Evolutionary conservation across 2,113 vertebrate species (phyloP).

Genomic region (Syrrhaptes paradoxus): DNA sequence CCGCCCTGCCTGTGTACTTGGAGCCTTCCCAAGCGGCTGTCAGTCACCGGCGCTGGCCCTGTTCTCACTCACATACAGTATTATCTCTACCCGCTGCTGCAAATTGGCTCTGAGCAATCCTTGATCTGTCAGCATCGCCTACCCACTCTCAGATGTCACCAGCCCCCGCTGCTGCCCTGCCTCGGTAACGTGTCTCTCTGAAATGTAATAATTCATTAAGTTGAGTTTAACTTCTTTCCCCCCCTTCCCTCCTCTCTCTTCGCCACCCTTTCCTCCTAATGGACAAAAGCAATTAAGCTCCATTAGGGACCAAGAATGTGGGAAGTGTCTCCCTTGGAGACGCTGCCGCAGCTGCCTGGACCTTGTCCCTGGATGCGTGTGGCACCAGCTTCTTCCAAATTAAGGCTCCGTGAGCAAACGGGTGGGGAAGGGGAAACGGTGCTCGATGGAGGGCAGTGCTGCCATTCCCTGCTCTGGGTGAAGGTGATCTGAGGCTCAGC

Average conservation of each 20-base stretch:
- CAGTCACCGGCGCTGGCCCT: conserved; percentile 24
- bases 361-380: neutral
- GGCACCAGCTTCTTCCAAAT: neutral
- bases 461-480: neutral
- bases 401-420: neutral
- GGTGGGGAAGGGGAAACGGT: neutral
- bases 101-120: conserved; percentile 71
- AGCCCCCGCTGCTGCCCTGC: conserved; percentile 64
- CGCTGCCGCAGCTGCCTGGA: accelerated
- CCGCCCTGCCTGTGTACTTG: conserved; percentile 9
- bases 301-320: conserved; percentile 45
- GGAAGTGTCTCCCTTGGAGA: neutral
- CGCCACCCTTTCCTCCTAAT: conserved; percentile 40
- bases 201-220: conserved; percentile 65
- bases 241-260: neutral
- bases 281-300: conserved; percentile 68
- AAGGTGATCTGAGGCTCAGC: neutral
- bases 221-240: neutral
- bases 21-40: conserved; percentile 27
- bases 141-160: conserved; percentile 70
- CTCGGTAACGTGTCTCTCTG: conserved; percentile 38
- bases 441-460: neutral
- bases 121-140: conserved; percentile 70
- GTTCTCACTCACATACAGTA: conserved; percentile 47
- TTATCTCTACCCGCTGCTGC: conserved; percentile 66